phyloP scores from a whole-genome alignment of 2,888 invertebrate genomes.

The Hydrotaea cyrtoneurina region DNA sequence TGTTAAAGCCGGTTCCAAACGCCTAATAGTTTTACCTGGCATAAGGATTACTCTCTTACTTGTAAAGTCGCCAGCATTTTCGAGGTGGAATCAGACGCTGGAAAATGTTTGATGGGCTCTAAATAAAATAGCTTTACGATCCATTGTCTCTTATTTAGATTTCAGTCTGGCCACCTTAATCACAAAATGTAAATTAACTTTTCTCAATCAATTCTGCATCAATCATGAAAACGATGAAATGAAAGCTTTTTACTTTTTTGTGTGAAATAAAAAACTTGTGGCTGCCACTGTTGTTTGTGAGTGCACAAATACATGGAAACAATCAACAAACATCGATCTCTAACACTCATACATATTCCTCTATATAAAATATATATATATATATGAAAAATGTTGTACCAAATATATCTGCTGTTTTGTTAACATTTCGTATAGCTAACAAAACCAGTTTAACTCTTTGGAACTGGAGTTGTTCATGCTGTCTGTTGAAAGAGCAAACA shows the following conservation, averaged over 20 bases:
- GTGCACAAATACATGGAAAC: not conserved
- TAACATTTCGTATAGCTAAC: not conserved
- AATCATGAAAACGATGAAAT: not conserved
- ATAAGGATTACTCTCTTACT: no score
- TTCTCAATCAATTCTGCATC: not conserved
- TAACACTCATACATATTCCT: no score
- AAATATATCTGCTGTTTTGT: slow-evolving; percentile 1
- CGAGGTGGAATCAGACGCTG: no score
- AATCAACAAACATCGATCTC: no score
- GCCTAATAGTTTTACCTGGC: no score
- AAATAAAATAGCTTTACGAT: no score
- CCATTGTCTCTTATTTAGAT: not conserved
- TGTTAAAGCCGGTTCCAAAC: no score
- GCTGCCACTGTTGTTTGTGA: not conserved
- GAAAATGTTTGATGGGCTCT: no score
- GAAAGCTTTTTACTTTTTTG: not conserved
- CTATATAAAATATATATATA: no score
- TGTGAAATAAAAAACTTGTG: not conserved
- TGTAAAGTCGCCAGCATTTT: no score
- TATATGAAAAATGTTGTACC: no score
- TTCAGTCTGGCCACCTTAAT: not conserved
- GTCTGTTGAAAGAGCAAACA: slow-evolving; percentile 17
- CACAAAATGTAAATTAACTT: not conserved
- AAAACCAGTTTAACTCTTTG: slow-evolving; percentile 34
- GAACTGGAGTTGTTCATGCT: slow-evolving; percentile 16